phyloP scores from a whole-genome alignment of 92 coral and sea anemone species.

The Parazoanthus swiftii region DNA sequence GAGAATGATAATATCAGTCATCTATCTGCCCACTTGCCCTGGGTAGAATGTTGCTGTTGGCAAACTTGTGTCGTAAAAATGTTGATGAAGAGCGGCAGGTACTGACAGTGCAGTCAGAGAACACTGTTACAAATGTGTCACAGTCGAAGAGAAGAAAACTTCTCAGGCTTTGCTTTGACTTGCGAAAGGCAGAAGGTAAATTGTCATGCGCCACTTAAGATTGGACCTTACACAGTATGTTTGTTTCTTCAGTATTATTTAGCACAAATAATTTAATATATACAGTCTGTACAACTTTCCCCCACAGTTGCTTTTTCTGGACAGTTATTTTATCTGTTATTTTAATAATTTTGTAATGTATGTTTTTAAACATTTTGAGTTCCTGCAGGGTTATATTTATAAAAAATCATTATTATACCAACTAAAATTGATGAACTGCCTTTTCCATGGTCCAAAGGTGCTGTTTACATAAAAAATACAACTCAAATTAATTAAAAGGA shows the following conservation, averaged over 20 bases:
- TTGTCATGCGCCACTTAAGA: not conserved
- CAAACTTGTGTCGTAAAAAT: constrained; percentile 25
- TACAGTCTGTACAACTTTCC: too few species aligned
- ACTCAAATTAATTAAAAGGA: too few species aligned
- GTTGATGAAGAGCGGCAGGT: constrained; percentile 29
- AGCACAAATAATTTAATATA: not conserved
- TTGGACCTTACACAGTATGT: not conserved
- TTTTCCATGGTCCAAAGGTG: too few species aligned
- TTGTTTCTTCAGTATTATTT: too few species aligned
- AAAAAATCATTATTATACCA: too few species aligned
- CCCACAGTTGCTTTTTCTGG: too few species aligned
- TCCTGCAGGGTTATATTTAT: too few species aligned
- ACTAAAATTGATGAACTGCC: too few species aligned
- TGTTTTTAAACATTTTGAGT: too few species aligned
- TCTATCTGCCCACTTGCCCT: not conserved
- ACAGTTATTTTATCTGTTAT: too few species aligned
- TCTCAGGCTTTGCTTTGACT: constrained; percentile 42
- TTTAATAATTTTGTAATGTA: too few species aligned
- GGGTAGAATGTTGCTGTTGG: constrained; percentile 27
- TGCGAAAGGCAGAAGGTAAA: constrained; percentile 30
- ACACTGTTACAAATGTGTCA: constrained; percentile 24
- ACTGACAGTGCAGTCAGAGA: constrained; percentile 30
- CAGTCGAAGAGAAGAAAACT: constrained; percentile 19
- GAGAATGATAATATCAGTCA: not conserved
- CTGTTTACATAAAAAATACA: too few species aligned